A percentile compares a stretch with the other conserved stretches of the same genome.
These are phyloP conservation scores for Ibidorhyncha struthersii DNA, from an alignment of 2,113 vertebrate species.

Conservation along the genomic window DNA sequence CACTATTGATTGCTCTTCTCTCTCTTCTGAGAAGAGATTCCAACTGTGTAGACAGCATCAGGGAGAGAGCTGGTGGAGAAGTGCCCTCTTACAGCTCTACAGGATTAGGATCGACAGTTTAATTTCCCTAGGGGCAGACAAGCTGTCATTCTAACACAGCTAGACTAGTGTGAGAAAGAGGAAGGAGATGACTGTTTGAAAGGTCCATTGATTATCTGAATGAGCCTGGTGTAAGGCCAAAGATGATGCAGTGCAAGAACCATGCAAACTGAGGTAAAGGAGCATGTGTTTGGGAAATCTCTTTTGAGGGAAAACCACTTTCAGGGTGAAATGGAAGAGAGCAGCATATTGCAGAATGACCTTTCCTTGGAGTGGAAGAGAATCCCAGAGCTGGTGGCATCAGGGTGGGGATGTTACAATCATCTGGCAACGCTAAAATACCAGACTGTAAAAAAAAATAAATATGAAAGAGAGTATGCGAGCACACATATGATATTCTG, in stretches of 20 bases:
- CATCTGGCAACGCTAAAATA: not conserved
- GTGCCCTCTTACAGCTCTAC: constrained; percentile 46
- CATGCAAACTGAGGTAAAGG: not conserved
- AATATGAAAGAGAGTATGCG: not conserved
- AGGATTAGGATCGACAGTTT: constrained; percentile 62
- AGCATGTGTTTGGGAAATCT: not conserved
- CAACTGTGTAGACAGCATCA: constrained; percentile 46
- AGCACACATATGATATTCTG: not conserved
- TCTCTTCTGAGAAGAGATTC: constrained; percentile 66
- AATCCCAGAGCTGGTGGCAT: not conserved
- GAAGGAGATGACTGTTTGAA: constrained; percentile 24
- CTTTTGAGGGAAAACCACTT: constrained; percentile 11
- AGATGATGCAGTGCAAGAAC: not conserved
- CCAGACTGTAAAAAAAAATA: not conserved
- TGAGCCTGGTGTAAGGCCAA: constrained; percentile 3
- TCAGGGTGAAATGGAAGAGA: not conserved
- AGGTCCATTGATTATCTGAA: constrained; percentile 32
- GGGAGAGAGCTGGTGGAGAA: constrained; percentile 56
- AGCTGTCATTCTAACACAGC: constrained; percentile 28
- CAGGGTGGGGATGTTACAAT: not conserved
- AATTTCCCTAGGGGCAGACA: constrained; percentile 54
- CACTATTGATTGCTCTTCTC: constrained; percentile 71
- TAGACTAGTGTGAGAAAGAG: not conserved
- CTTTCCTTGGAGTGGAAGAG: not conserved
- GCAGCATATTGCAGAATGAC: not conserved